Evolutionary conservation across 2,113 vertebrate genomes (phyloP), one percentile per base, ranked within the genome.

Genomic region (Cyphomyrus plagiostoma): DNA sequence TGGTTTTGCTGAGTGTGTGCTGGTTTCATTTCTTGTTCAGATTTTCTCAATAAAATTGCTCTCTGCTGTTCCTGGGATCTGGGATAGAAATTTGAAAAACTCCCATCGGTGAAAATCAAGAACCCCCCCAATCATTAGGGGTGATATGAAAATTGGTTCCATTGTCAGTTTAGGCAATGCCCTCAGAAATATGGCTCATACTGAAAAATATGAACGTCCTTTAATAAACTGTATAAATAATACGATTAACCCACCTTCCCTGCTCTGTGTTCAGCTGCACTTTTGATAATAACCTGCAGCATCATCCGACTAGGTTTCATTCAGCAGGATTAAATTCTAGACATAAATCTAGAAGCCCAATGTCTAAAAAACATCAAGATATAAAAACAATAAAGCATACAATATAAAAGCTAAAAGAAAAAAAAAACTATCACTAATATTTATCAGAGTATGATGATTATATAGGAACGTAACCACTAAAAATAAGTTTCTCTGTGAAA

Each of bases 1-100:
- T 83, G 70, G 88, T 83, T 89, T 74, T 77, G 30, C 66, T 52
- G 49, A 82, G 74, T 77, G 19, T 53, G 10, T 26, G 70, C 19
- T 82, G 74, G 74, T 89, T 89, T 89, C 88, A 45, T 50, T 89
- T 89, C 70, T 35, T 56, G n/a, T 56, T 87, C 6, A n/a, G 3
- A 19, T 89, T 45, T 50, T 83, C 26, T 56, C 30, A 89, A 80
- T 52, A 35, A 30, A 39, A 82, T 70, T 23, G 39, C 50, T 53
- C 19, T 35, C 49, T 56, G 26, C 62, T 89, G 21, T 89, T 89
- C 74, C 21, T 89, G 49, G 74, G 88, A 89, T 80, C 26, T 48
- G 42, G 56, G 87, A 46, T 88, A 45, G 58, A 88, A 88, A 35
- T 88, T 88, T 66, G 30, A 87, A 56, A 87, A 87, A 56, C 30